A percentile compares a stretch with the other conserved stretches of the same genome.
Conservation (phyloP, 1,140 invertebrate genomes). For the Asobara japonica region DNA sequence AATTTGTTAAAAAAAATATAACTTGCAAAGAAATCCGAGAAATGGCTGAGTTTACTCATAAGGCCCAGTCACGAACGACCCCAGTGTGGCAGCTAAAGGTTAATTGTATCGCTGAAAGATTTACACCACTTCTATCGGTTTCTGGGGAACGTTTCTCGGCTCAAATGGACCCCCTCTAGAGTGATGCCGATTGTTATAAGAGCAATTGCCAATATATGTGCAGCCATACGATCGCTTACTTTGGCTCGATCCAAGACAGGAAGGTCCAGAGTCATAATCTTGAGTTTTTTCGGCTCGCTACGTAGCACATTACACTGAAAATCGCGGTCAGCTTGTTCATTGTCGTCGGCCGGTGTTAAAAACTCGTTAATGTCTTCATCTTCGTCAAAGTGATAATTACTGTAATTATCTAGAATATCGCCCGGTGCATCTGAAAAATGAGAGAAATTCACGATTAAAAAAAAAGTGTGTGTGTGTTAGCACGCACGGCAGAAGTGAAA, state of each 20-base stretch:
- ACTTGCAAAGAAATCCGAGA: too few species aligned
- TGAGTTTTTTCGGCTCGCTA: not conserved
- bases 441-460: too few species aligned
- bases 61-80: too few species aligned
- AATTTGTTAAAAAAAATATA: too few species aligned
- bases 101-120: not conserved
- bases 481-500: too few species aligned
- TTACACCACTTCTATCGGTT: not conserved
- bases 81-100: too few species aligned
- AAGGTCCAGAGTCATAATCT: not conserved
- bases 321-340: not conserved
- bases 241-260: not conserved
- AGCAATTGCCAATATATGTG: not conserved
- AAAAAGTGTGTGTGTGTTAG: too few species aligned
- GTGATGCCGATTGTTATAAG: not conserved
- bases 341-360: not conserved
- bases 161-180: not conserved
- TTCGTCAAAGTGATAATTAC: not conserved
- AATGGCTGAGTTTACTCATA: too few species aligned
- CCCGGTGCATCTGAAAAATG: too few species aligned
- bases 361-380: not conserved
- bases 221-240: not conserved
- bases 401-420: not conserved
- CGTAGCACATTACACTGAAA: not conserved
- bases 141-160: not conserved